Conservation (phyloP, 92 coral and sea anemone genomes). For the Heliopora coerulea region DNA sequence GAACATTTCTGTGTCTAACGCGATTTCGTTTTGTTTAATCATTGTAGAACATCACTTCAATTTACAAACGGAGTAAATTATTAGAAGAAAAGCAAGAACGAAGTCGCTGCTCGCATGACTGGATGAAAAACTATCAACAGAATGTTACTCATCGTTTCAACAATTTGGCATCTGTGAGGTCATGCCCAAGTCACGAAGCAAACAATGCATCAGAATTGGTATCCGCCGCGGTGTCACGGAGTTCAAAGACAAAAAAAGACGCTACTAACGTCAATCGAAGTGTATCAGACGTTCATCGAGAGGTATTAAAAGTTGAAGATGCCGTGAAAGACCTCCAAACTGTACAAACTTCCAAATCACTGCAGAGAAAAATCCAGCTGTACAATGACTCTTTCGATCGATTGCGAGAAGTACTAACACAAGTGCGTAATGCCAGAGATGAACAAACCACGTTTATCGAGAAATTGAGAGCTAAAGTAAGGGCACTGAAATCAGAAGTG, state of each 20-base stretch:
- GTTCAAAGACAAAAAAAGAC: neutral
- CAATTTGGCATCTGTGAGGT: neutral
- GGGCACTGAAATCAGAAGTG: constrained; percentile 54
- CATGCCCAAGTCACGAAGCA: constrained; percentile 51
- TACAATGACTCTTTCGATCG: constrained; percentile 47
- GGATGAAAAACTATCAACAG: neutral
- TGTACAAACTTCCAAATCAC: constrained; percentile 49
- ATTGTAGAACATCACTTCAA: constrained; percentile 3
- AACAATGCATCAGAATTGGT: constrained; percentile 50
- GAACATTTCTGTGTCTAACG: neutral
- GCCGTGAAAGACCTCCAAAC: constrained; percentile 55
- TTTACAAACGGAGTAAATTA: constrained; percentile 16
- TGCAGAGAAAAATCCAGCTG: constrained; percentile 45
- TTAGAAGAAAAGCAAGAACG: neutral
- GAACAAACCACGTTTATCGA: constrained; percentile 57
- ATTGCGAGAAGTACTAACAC: constrained; percentile 40
- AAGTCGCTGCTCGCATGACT: constrained; percentile 5
- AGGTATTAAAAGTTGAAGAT: constrained; percentile 37
- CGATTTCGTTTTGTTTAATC: neutral
- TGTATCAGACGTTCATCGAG: constrained; percentile 46
- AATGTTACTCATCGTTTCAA: constrained; percentile 11
- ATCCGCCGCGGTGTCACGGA: constrained; percentile 2
- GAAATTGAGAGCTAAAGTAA: constrained; percentile 57
- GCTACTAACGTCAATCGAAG: constrained; percentile 43
- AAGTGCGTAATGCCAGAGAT: constrained; percentile 57